phyloP scores from a whole-genome alignment of 1,140 invertebrate genomes.

The Bradysia coprophila region DNA sequence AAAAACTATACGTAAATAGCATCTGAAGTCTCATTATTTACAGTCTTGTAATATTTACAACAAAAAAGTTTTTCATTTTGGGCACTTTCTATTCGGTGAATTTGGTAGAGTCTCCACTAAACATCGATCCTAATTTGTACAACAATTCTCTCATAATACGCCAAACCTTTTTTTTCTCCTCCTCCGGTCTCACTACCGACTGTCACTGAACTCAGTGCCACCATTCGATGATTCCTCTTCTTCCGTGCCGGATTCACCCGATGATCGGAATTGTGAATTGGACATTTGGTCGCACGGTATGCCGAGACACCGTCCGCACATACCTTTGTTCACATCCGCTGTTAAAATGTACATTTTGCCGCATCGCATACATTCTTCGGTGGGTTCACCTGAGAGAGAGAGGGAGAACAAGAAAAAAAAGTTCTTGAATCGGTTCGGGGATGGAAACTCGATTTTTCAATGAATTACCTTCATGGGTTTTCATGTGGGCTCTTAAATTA shows the following conservation, averaged over 20 bases:
- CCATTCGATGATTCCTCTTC: constrained; percentile 12
- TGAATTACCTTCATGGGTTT: constrained; percentile 41
- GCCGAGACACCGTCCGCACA: constrained; percentile 10
- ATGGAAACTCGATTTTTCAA: neutral
- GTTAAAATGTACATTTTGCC: constrained; percentile 19
- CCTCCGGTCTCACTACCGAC: too few species aligned
- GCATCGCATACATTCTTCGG: constrained; percentile 25
- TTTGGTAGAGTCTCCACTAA: too few species aligned
- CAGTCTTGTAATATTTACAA: neutral
- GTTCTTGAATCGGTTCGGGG: too few species aligned
- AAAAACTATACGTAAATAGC: neutral
- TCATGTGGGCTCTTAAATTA: constrained; percentile 54
- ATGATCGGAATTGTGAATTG: constrained; percentile 6
- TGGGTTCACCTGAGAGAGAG: constrained; percentile 20
- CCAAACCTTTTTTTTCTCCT: too few species aligned
- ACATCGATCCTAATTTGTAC: too few species aligned
- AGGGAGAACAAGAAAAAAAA: constrained; percentile 4
- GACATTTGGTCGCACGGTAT: constrained; percentile 7
- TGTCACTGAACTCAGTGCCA: constrained; percentile 9
- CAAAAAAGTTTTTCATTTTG: too few species aligned
- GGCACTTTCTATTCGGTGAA: too few species aligned
- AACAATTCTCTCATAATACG: too few species aligned
- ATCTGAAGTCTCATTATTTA: neutral
- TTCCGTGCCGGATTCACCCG: constrained; percentile 14
- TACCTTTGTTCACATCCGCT: constrained; percentile 10